Conservation (phyloP, 2,113 vertebrate genomes). For the Centropus unirufus region DNA sequence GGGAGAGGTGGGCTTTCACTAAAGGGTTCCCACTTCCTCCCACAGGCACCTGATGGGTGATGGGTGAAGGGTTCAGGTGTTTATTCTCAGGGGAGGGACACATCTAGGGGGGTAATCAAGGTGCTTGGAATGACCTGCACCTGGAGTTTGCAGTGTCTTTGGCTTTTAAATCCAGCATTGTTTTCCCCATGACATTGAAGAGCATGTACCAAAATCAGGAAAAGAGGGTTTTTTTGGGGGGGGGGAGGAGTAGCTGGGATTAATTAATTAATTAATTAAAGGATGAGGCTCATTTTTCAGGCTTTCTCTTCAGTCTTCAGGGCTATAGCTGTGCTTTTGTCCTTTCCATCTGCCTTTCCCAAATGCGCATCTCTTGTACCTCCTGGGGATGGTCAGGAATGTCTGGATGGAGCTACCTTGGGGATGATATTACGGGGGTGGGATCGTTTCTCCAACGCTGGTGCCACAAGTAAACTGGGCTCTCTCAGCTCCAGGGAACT, state of each 20-base stretch:
- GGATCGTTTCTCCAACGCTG: background rate
- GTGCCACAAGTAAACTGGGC: background rate
- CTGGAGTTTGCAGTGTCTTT: background rate
- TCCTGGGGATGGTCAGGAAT: background rate
- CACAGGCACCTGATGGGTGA: background rate
- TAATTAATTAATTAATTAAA: too few relatives aligned
- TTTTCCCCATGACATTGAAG: accelerated
- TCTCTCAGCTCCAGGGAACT: too few relatives aligned
- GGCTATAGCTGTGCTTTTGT: background rate
- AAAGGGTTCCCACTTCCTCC: background rate
- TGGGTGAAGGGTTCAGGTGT: background rate
- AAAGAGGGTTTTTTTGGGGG: background rate
- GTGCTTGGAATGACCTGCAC: background rate
- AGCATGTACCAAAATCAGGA: background rate
- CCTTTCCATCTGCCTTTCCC: background rate
- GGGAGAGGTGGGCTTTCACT: background rate
- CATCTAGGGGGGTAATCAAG: accelerated
- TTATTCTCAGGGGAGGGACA: background rate
- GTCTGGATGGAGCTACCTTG: background rate
- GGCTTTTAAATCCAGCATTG: background rate
- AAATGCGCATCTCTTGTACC: background rate
- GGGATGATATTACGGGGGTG: accelerated
- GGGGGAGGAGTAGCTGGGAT: too few relatives aligned
- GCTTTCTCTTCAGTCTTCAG: background rate
- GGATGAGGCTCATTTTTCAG: background rate